Evolutionary conservation across 2,113 vertebrate species (phyloP), one percentile per base, ranked within the genome.

Genomic region (Falcunculus frontatus): DNA sequence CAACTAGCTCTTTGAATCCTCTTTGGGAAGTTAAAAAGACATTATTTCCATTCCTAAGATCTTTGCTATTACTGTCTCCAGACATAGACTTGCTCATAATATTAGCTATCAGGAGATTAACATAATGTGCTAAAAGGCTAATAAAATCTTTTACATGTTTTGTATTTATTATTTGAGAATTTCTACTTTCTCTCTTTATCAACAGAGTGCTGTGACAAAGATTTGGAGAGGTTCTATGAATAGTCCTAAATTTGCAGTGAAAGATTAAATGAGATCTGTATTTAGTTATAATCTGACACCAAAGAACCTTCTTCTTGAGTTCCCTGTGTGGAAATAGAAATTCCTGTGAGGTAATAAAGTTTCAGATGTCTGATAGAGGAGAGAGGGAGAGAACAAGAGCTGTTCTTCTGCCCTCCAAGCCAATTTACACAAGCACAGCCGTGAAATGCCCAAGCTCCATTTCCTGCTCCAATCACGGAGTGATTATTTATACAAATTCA

Each of bases 21-120:
- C 67, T 83, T 79, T 60, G 32, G 37, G 19, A 72, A 89, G 62
- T 85, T 95, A 91, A 87, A 83, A 95, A 62, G 37, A 56, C 57
- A 79, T 94, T 92, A 93, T 76, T 95, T 84, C 62, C 76, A 19
- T 89, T 82, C 49, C 50, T 91, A 89, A 79, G 29, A 75, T 85
- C 46, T 91, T 82, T 76, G 60, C 32, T 89, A 50, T 79, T 93
- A 55, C 67, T 83, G 84, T 87, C 91, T 65, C 23, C 78, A 92
- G 84, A 74, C 50, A 39, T 2, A 81, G 60, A 37, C 62, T 77
- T 87, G n/a, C 53, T 89, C 50, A 29, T 62, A 81, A 60, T 57
- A 82, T 50, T 39, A 96, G 84, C 53, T 72, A 81, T 55, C 68
- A 87, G 47, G 64, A 89, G 87, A 91, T 92, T 92, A 91, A 75